Base-by-base conservation (phyloP, 2,113 vertebrate genomes). In the Mormyrus iriodes region DNA sequence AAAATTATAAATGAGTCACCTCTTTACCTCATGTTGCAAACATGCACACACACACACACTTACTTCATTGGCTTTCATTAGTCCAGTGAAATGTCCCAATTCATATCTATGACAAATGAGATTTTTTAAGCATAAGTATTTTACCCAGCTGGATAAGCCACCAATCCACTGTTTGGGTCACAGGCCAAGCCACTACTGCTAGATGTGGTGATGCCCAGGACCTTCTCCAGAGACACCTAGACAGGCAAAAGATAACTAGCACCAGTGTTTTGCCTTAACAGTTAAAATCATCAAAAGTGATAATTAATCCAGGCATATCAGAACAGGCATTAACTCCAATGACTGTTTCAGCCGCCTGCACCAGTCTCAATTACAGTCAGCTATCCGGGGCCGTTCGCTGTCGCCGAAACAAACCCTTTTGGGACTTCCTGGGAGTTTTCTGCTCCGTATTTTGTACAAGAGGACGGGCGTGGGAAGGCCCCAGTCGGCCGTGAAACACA, bases 91-190 rank as follows among this genome's bases (percentile, higher is more conserved):
- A 79, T 0, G 0, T 79, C 73, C 4, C 31, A 79, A 39, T 42
- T 35, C 35, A 79, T 17, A 42, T 79, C 31, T 35, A 69, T 31
- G 35, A 51, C 42, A 53, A 35, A 86, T 35, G 2, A 82, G 2
- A 17, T 88, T 49, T 48, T 53, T n/a, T n/a, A 27, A 35, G 9
- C 31, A 58, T 15, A 52, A 42, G n/a, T 15, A n/a, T 82, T 94
- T 97, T 94, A 98, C 97, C 97, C 97, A 48, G 97, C 96, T 3
- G 96, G 95, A 88, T 98, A 98, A 39, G 97, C 97, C 1, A 98
- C 93, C 0, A 95, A 94, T 1, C 97, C 97, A 0, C 96, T 94
- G 90, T 93, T 93, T 1, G 96, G 96, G 93, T 98, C 96, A 91
- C 96, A 98, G 88, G 97, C 94, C 90, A 98, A 88, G 51, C 95